Conservation (phyloP, 2,113 vertebrate genomes). For the Morone chrysops region DNA sequence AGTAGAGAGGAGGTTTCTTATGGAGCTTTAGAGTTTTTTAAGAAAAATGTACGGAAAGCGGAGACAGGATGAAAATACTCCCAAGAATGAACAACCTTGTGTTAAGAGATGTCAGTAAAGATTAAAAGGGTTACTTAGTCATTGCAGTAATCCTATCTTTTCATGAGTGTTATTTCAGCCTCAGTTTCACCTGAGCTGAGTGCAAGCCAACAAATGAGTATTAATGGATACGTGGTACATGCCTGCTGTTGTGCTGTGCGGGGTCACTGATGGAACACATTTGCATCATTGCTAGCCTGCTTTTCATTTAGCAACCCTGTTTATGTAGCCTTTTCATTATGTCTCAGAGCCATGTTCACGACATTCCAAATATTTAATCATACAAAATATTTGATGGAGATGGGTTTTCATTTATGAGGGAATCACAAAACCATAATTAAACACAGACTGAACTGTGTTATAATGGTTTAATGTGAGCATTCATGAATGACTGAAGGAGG, state of each 20-base stretch:
- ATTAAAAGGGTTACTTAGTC: constrained; percentile 20
- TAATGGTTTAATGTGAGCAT: constrained; percentile 20
- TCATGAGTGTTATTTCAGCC: constrained; percentile 4
- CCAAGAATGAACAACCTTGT: neutral
- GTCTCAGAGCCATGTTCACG: constrained; percentile 18
- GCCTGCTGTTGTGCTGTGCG: constrained; percentile 17
- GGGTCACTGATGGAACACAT: constrained; percentile 43
- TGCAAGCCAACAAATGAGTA: constrained; percentile 34
- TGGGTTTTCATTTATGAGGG: constrained; percentile 37
- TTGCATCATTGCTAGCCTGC: constrained; percentile 33
- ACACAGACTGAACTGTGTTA: neutral
- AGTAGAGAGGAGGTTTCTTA: neutral
- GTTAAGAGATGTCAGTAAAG: constrained; percentile 20
- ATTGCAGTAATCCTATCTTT: constrained; percentile 5
- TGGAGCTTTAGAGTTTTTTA: constrained; percentile 12
- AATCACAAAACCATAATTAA: constrained; percentile 22
- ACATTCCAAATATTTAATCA: constrained; percentile 51
- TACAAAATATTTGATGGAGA: constrained; percentile 63
- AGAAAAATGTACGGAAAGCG: constrained; percentile 24
- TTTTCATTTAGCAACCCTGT: constrained; percentile 33
- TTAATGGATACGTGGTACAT: constrained; percentile 23
- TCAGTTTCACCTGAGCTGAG: constrained; percentile 30
- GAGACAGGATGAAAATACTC: neutral
- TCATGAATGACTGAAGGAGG: constrained; percentile 25
- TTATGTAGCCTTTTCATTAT: constrained; percentile 21